phyloP scores from a whole-genome alignment of 2,797 vertebrate genomes.

The Melanotaenia maccullochi region DNA sequence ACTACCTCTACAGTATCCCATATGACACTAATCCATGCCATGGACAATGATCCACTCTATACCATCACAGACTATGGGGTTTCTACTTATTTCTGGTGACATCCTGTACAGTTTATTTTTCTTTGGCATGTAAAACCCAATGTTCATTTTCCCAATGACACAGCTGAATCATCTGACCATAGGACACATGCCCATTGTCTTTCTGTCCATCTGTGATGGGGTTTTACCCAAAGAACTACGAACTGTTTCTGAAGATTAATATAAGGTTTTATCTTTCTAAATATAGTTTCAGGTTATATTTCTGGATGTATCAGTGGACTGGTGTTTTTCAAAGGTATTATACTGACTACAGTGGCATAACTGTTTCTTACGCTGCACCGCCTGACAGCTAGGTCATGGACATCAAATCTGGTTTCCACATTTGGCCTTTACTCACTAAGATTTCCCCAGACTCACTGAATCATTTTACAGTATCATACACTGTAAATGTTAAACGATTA shows the following conservation, averaged over 20 bases:
- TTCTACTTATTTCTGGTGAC: no score
- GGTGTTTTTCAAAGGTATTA: not conserved
- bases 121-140: not conserved
- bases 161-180: not conserved
- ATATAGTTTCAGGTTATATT: not conserved
- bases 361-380: not conserved
- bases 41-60: no score
- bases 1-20: no score
- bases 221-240: not conserved
- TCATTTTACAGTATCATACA: not conserved
- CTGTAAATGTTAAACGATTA: not conserved
- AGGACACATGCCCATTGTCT: no score
- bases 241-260: not conserved
- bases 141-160: not conserved
- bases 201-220: no score
- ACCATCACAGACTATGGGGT: no score
- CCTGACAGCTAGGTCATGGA: not conserved
- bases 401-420: not conserved
- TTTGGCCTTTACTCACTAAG: not conserved
- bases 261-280: not conserved
- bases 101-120: not conserved
- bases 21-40: no score
- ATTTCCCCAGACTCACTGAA: not conserved
- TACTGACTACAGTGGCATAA: not conserved
- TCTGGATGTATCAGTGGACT: not conserved